Evolutionary conservation across 2,888 invertebrate genomes (phyloP), one percentile per base, ranked within the genome.

Genomic region (Polymixis flavicincta): DNA sequence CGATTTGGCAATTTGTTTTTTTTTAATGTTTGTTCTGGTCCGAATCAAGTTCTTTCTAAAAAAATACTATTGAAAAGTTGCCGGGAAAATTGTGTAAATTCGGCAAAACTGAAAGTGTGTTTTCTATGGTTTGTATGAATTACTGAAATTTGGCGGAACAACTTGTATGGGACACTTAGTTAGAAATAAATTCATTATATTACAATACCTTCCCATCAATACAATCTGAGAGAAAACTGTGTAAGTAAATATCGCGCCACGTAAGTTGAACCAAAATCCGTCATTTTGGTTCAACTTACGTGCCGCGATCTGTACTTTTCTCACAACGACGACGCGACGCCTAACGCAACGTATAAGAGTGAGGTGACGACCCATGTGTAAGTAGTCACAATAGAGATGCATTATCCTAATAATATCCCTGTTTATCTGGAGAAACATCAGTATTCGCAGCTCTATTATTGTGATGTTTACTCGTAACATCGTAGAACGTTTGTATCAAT

Each of bases 351-450:
- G 67, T 89, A 28, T 28, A 28, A 90, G 90, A 90, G 74, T 89
- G 73, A 77, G 88, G 71, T 80, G 82, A 66, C 75, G 80, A 84
- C 84, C 85, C 85, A 81, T 78, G 80, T 75, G 81, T 82, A 83
- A 83, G 87, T 87, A 90, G 81, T 86, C 87, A 91, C 92, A 92
- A 92, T 90, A 89, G 88, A 82, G 76, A 79, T 85, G 87, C 80
- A 87, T 92, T 89, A 91, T 92, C 90, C 90, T 92, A 92, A 92
- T 93, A 93, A 92, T 92, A 93, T 89, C 72, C 25, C 37, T 32
- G 68, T 87, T 82, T 89, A 88, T 90, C 90, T 88, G 88, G 87
- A 82, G 75, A 32, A 25, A 77, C 79, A 82, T 82, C 69, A 73
- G 60, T 85, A 88, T 90, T 89, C 87, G 87, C 89, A 83, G 88